Evolutionary conservation across 2,888 invertebrate species (phyloP), one percentile per base, ranked within the genome.

Genomic region (Cheilosia scutellata): DNA sequence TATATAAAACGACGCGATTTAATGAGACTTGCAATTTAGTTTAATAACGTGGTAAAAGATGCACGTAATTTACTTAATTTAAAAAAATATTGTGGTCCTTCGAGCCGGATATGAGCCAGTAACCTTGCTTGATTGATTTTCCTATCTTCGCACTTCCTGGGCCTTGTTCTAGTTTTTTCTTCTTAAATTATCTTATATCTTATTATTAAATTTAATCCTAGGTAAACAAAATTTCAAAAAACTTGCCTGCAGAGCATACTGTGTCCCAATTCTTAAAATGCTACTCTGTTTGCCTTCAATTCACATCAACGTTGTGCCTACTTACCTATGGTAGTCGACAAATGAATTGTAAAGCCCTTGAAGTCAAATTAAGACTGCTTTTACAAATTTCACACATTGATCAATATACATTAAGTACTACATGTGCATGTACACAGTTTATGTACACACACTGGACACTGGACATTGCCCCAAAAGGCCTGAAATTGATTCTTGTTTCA

Each of bases 401-500:
- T 42, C n/a, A n/a, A 4, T 63, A 20, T 5, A 29, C 13, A 37
- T 37, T 11, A 31, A n/a, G n/a, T n/a, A n/a, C n/a, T n/a, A n/a
- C n/a, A n/a, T n/a, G n/a, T 31, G 6, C 0, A 4, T 47, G n/a
- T 7, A 13, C 7, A 51, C 49, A 25, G 31, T 25, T 49, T 20
- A 40, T 29, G 0, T 27, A 13, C 25, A 11, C 27, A 11, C 4
- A 9, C 5, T 25, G 5, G 11, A 49, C 49, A 49, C n/a, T n/a
- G n/a, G n/a, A 9, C 9, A 1, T 2, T n/a, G n/a, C n/a, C 57
- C 66, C 16, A 2, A n/a, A 13, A 47, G 60, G 51, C 33, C 31
- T 58, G 60, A 33, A 60, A 76, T 76, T 68, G 75, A 76, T 76
- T 66, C 16, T 47, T 75, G 57, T 40, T 58, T n/a, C n/a, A 25